These are phyloP conservation scores for Pollenia griseotomentosa DNA, from an alignment of 2,888 invertebrate genomes.

Conservation along the genomic window DNA sequence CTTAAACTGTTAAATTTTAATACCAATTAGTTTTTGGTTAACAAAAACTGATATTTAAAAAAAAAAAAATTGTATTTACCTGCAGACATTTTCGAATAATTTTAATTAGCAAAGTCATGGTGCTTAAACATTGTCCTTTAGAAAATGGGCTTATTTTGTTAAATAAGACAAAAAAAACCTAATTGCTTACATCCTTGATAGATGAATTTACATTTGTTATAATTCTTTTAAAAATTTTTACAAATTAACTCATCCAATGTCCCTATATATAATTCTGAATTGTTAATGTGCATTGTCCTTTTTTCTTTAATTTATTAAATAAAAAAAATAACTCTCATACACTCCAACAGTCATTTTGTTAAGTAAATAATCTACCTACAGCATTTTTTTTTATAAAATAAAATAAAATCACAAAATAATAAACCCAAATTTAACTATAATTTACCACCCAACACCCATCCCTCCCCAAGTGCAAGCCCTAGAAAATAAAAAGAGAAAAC, in stretches of 20 bases:
- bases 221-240: neutral
- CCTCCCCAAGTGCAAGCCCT: too few relatives aligned
- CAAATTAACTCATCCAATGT: neutral
- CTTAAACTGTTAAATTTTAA: too few relatives aligned
- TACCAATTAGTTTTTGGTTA: too few relatives aligned
- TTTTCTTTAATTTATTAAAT: neutral
- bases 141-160: too few relatives aligned
- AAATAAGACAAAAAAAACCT: neutral
- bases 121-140: too few relatives aligned
- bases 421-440: slow-evolving; percentile 26
- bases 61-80: too few relatives aligned
- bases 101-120: too few relatives aligned
- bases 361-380: slow-evolving; percentile 36
- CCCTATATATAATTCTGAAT: slow-evolving; percentile 2
- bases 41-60: too few relatives aligned
- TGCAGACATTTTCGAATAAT: too few relatives aligned
- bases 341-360: slow-evolving; percentile 5
- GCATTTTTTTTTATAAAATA: slow-evolving; percentile 29
- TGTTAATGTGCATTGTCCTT: neutral
- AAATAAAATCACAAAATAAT: slow-evolving; percentile 56
- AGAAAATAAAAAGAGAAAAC: neutral
- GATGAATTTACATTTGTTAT: slow-evolving; percentile 7
- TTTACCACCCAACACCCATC: neutral
- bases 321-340: neutral
- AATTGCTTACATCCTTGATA: neutral